Base-by-base conservation (phyloP, 1,140 invertebrate species). In the Drosophila novamexicana region DNA sequence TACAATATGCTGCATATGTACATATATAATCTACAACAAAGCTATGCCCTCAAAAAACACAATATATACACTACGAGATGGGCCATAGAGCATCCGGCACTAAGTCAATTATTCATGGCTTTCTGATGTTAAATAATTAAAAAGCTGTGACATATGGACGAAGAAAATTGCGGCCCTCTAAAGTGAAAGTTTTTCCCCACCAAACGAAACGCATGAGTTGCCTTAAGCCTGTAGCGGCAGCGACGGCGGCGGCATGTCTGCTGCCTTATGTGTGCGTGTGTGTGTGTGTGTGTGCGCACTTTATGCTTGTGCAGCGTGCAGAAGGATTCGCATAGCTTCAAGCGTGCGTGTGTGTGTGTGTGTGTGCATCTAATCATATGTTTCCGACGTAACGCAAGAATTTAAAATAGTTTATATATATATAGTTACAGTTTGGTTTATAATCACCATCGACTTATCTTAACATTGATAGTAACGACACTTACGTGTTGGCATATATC, bases 161-260 rank as follows among this genome's bases (percentile, higher is more conserved):
- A 56, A 52, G 42, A 49, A 63, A 71, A 54, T 40, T 52, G 22
- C 37, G 34, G 61, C 52, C 40, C 58, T 56, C 40, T 29, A 88
- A 86, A 86, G 82, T 83, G 83, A 86, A 86, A 86, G 82, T 86
- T 86, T 72, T 72, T 36, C 47, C 32, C 34, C 32, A 14, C 39
- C 18, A 63, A n/a, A 39, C 14, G 10, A 59, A 40, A 53, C 63
- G 68, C 74, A 52, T 49, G 47, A 70, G 50, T 59, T 59, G 57
- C 72, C 67, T 52, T 76, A 39, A 52, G 81, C 69, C 69, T 67
- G 47, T 62, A 29, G 22, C 22, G 58, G 7, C 78, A 52, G 50
- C 62, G 66, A 62, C 66, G 79, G 63, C 64, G 79, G 62, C 76
- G 42, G 39, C 47, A 56, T 65, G 67, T 69, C 42, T 69, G 57